Conservation (phyloP, 2,113 vertebrate species). For the Benitochromis conjunctus region DNA sequence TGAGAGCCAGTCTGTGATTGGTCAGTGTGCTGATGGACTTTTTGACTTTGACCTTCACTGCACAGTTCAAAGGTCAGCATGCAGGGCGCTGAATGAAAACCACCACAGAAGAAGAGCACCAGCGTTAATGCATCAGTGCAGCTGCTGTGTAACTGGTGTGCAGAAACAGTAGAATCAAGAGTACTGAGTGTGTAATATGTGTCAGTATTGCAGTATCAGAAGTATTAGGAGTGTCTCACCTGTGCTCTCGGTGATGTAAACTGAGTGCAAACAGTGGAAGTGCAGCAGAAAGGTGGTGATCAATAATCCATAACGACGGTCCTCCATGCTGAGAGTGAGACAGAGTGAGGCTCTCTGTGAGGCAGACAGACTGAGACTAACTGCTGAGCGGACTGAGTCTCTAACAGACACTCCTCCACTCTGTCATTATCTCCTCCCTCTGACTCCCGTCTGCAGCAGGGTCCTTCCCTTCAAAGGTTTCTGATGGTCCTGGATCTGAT, state of each 20-base stretch:
- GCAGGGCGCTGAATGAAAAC: neutral
- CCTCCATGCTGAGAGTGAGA: conserved; percentile 36
- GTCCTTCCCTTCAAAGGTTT: neutral
- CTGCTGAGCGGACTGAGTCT: neutral
- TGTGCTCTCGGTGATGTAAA: conserved; percentile 19
- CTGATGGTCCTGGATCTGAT: neutral
- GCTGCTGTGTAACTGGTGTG: neutral
- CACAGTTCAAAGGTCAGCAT: neutral
- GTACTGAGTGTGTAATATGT: neutral
- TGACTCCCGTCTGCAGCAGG: neutral
- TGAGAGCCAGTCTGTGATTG: neutral
- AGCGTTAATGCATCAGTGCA: neutral
- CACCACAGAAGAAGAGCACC: neutral
- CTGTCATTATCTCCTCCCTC: conserved; percentile 14
- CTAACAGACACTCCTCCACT: conserved; percentile 16
- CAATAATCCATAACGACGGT: conserved; percentile 14
- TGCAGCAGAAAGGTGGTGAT: conserved; percentile 18
- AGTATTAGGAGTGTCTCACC: conserved; percentile 21
- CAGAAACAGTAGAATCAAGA: neutral
- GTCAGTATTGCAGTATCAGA: neutral
- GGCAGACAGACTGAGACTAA: neutral
- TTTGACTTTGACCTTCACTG: neutral
- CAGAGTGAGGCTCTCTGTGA: neutral
- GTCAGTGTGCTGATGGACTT: neutral
- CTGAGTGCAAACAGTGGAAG: neutral